A percentile compares a stretch with the other conserved stretches of the same genome.
Evolutionary conservation across 1,140 invertebrate genomes (phyloP).

Genomic region (Agraylea sexmaculata): DNA sequence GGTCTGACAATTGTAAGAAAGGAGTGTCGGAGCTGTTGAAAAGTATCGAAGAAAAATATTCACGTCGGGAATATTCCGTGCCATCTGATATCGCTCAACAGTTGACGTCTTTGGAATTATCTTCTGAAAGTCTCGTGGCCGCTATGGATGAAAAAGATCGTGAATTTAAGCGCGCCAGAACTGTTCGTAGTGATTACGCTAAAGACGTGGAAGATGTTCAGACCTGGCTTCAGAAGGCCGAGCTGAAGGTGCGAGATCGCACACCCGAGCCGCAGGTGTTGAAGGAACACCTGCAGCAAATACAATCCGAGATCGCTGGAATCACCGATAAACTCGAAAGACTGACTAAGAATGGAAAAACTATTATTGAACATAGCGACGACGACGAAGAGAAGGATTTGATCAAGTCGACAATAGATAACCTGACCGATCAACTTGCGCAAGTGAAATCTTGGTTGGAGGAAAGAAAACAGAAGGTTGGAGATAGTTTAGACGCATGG

Average conservation of each 20-base stretch:
- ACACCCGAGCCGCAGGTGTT: constrained; percentile 62
- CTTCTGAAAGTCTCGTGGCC: constrained; percentile 62
- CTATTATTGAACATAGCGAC: constrained; percentile 65
- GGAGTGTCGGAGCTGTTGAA: constrained; percentile 49
- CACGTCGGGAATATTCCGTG: constrained; percentile 51
- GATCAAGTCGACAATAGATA: constrained; percentile 61
- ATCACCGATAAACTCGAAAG: constrained; percentile 67
- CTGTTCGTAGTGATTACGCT: constrained; percentile 65
- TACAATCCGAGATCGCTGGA: constrained; percentile 59
- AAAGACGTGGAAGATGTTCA: constrained; percentile 69
- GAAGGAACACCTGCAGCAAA: constrained; percentile 62
- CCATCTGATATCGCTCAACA: constrained; percentile 66
- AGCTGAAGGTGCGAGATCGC: constrained; percentile 70
- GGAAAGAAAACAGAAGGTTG: constrained; percentile 70
- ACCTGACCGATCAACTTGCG: constrained; percentile 62
- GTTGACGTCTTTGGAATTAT: constrained; percentile 61
- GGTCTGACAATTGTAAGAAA: constrained; percentile 42
- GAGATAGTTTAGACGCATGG: constrained; percentile 79
- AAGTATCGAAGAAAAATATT: constrained; percentile 54
- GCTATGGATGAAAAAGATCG: constrained; percentile 77
- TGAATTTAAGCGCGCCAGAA: constrained; percentile 74
- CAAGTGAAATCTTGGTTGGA: constrained; percentile 67
- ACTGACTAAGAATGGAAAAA: constrained; percentile 61
- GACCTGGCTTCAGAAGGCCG: constrained; percentile 69
- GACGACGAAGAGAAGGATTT: constrained; percentile 66